Evolutionary conservation across 2,888 invertebrate genomes (phyloP).

Genomic region (Nomada ferruginata): DNA sequence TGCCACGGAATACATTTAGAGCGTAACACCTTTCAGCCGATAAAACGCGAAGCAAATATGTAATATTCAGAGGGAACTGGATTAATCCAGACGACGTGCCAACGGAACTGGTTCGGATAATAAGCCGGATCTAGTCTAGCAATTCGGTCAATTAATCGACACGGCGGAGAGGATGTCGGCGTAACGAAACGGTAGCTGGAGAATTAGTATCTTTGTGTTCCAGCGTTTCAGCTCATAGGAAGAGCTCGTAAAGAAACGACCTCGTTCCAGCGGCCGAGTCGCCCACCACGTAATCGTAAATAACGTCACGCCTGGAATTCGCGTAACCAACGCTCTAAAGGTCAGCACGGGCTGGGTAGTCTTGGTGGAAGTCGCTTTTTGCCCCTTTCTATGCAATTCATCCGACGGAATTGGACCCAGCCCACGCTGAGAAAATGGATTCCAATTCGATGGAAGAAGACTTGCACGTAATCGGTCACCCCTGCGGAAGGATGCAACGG

Average conservation of each 20-base stretch:
- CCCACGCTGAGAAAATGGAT: slow-evolving; percentile 40
- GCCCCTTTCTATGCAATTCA: slow-evolving; percentile 47
- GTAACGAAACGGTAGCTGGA: not conserved
- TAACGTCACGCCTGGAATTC: slow-evolving; percentile 20
- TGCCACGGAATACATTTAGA: not conserved
- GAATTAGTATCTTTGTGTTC: slow-evolving; percentile 24
- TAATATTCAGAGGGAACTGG: slow-evolving; percentile 19
- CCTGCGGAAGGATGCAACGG: slow-evolving; percentile 6
- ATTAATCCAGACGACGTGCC: slow-evolving; percentile 28
- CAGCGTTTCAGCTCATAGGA: slow-evolving; percentile 7
- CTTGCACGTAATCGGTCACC: not conserved
- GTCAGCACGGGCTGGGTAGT: slow-evolving; percentile 8
- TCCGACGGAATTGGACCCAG: slow-evolving; percentile 36
- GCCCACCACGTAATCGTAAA: slow-evolving; percentile 9
- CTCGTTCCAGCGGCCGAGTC: slow-evolving; percentile 1
- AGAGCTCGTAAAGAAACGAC: slow-evolving; percentile 12
- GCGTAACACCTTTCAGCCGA: no score
- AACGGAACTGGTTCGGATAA: slow-evolving; percentile 6
- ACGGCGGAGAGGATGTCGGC: not conserved
- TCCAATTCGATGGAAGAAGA: not conserved
- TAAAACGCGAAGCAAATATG: slow-evolving; percentile 15
- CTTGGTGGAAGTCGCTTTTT: not conserved
- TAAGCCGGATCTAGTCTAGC: not conserved
- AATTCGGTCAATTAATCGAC: slow-evolving; percentile 41
- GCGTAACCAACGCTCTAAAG: slow-evolving; percentile 3